These are phyloP conservation scores for Dysidea cf. avara DNA, from an alignment of 37 sponge, comb jelly and placozoan species.

Conservation along the genomic window DNA sequence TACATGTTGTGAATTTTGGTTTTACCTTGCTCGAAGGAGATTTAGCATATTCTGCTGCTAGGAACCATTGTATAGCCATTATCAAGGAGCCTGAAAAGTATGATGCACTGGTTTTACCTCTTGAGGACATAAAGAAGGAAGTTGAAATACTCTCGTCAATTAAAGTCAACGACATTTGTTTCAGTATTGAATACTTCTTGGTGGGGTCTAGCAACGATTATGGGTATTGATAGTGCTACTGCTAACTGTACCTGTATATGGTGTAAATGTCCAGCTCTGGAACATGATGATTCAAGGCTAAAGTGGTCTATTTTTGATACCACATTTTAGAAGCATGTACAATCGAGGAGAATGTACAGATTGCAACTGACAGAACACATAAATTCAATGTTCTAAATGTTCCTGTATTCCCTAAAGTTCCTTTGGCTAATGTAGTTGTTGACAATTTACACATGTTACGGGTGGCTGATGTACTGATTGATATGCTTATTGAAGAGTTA, in stretches of 20 bases:
- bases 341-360: too few species aligned
- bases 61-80: slow-evolving; percentile 45
- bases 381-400: too few species aligned
- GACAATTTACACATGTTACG: too few species aligned
- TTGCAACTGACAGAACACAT: too few species aligned
- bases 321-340: too few species aligned
- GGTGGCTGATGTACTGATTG: too few species aligned
- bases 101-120: background rate
- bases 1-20: slow-evolving; percentile 30
- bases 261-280: slow-evolving; percentile 18
- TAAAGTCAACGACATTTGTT: background rate
- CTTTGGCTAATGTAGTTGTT: too few species aligned
- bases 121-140: slow-evolving; percentile 18
- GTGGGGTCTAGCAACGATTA: slow-evolving; percentile 33
- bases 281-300: too few species aligned
- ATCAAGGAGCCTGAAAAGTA: slow-evolving; percentile 39
- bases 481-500: too few species aligned
- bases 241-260: slow-evolving; percentile 26
- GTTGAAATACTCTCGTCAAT: slow-evolving; percentile 4
- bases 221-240: slow-evolving; percentile 11
- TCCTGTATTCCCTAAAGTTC: too few species aligned
- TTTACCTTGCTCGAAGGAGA: slow-evolving; percentile 32
- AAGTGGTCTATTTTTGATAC: too few species aligned
- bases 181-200: slow-evolving; percentile 22
- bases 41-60: slow-evolving; percentile 12